Conservation (phyloP, 2,113 vertebrate genomes). For the Gadus chalcogrammus region DNA sequence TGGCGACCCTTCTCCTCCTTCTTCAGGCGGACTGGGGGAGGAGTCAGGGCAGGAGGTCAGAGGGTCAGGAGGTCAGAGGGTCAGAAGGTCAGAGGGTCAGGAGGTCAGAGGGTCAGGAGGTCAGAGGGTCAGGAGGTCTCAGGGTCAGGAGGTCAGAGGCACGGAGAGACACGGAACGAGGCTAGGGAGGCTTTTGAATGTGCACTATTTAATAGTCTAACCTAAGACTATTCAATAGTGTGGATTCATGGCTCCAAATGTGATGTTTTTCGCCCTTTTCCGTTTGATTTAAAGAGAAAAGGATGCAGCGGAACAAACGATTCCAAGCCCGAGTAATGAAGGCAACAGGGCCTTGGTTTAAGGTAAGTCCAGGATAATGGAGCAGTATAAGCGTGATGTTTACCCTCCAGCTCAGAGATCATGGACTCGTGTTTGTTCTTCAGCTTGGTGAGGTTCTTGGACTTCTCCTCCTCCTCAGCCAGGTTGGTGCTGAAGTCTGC, state of each 20-base stretch:
- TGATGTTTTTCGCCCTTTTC: background rate
- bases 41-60: background rate
- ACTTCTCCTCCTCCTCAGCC: slow-evolving; percentile 95
- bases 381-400: background rate
- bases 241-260: no score
- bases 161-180: background rate
- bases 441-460: slow-evolving; percentile 93
- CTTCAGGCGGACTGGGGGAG: slow-evolving; percentile 82
- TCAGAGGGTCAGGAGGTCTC: background rate
- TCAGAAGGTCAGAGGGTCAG: background rate
- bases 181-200: no score
- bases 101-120: background rate
- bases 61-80: no score
- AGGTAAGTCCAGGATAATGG: no score
- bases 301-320: background rate
- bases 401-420: slow-evolving; percentile 97
- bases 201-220: no score
- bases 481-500: slow-evolving; percentile 89
- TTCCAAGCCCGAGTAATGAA: no score
- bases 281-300: background rate
- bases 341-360: background rate
- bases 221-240: no score
- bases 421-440: slow-evolving; percentile 97
- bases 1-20: slow-evolving; percentile 94
- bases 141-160: background rate